Base-by-base conservation (phyloP, 2,888 invertebrate genomes). In the Byasa hedistus region DNA sequence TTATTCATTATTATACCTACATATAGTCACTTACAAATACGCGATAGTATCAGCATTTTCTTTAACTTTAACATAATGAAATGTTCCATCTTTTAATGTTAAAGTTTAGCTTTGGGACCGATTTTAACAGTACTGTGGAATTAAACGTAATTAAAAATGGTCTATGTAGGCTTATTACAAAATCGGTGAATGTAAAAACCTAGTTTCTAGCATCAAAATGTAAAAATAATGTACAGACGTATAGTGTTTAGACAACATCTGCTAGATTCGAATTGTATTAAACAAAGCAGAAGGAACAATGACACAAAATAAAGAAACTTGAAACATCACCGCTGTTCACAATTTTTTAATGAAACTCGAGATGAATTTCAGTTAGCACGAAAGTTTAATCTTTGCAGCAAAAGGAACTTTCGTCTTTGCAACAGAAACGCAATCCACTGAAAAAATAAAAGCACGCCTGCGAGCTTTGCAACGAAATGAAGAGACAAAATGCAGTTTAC, bases 361-460 rank as follows among this genome's bases (percentile, higher is more conserved):
- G n/a, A 52, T 52, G 21, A 52, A 21, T 52, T 52, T 52, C 52
- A 52, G 52, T 52, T n/a, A 52, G 52, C 52, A 19, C 52, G n/a
- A n/a, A 52, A 52, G 52, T 52, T 52, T 52, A 52, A 52, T 52
- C 52, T 52, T 52, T 21, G 52, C 21, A 19, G 21, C 21, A 21
- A 52, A 52, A 52, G 52, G 21, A 52, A 52, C 52, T 52, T 21
- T 48, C n/a, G n/a, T 48, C 52, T 21, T 21, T n/a, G 44, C 19
- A 15, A 19, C 44, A 44, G 21, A 52, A 52, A 52, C 21, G 52
- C 10, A 21, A 52, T 21, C 10, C 21, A 52, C 52, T 52, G 8
- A 44, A n/a, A 52, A 52, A 52, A 52, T 21, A 52, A 52, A 52
- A 52, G 2, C 52, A 52, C 52, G 21, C 15, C 52, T 22, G 52